These are phyloP conservation scores for Lacerta viridis DNA, from an alignment of 2,797 vertebrate genomes.

Conservation along the genomic window DNA sequence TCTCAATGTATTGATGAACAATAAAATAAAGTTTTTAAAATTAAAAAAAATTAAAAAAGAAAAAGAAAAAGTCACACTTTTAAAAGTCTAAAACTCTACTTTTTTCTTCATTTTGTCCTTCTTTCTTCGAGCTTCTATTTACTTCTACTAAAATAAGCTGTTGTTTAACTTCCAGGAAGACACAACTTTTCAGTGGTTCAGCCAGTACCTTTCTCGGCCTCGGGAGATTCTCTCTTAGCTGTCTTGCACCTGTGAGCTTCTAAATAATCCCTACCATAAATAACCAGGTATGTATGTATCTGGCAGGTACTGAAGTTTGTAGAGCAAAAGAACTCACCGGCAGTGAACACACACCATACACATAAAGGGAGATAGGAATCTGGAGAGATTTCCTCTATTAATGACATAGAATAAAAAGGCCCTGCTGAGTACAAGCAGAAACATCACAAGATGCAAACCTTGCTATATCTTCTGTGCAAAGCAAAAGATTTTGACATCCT, in stretches of 20 bases:
- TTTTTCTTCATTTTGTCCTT: slow-evolving; percentile 23
- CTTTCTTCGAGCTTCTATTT: too few relatives aligned
- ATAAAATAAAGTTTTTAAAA: too few relatives aligned
- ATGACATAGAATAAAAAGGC: neutral
- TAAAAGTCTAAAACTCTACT: slow-evolving; percentile 4
- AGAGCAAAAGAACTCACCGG: slow-evolving; percentile 39
- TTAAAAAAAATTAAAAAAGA: too few relatives aligned
- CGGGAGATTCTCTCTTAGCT: neutral
- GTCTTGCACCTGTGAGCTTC: slow-evolving; percentile 7
- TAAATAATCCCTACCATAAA: slow-evolving; percentile 14
- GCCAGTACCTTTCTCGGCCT: slow-evolving; percentile 26
- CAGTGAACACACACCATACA: neutral
- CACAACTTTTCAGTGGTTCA: slow-evolving; percentile 8
- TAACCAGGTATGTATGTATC: accelerated
- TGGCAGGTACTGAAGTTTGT: neutral
- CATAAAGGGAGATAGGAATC: neutral
- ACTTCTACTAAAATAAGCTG: neutral
- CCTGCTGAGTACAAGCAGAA: neutral
- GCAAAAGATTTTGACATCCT: neutral
- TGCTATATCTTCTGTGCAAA: neutral
- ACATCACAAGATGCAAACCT: neutral
- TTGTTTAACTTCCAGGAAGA: slow-evolving; percentile 51
- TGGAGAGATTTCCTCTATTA: neutral
- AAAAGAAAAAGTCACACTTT: slow-evolving; percentile 1
- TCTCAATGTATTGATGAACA: too few relatives aligned